phyloP scores from a whole-genome alignment of 1,140 invertebrate genomes.

The Pseudomyrmex dendroicus region DNA sequence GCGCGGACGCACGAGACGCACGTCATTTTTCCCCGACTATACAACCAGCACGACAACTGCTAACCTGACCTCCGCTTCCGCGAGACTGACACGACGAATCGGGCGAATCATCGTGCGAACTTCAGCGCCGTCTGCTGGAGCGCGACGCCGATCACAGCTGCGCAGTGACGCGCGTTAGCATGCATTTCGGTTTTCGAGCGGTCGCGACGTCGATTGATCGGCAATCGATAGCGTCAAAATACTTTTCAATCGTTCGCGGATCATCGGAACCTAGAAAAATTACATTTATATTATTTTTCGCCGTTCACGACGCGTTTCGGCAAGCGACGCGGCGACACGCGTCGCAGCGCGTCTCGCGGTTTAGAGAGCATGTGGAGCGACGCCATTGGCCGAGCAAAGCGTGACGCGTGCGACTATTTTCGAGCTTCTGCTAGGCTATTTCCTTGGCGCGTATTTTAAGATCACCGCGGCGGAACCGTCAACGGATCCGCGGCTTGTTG shows the following conservation, averaged over 20 bases:
- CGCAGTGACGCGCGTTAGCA: constrained; percentile 35
- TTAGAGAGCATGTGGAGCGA: constrained; percentile 83
- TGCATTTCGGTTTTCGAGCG: not conserved
- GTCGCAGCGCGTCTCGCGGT: constrained; percentile 20
- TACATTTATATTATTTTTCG: not conserved
- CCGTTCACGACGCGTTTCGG: not conserved
- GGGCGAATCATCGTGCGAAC: constrained; percentile 70
- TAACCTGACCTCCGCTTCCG: constrained; percentile 81
- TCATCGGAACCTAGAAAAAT: fast-evolving
- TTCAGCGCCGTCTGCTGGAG: constrained; percentile 67
- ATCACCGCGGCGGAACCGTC: constrained; percentile 79
- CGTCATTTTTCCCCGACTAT: constrained; percentile 86
- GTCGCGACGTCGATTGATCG: not conserved
- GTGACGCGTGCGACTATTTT: constrained; percentile 82
- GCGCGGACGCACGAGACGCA: constrained; percentile 85
- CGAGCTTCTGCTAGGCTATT: constrained; percentile 82
- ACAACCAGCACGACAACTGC: constrained; percentile 77
- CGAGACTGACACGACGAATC: constrained; percentile 74
- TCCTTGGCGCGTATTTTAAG: constrained; percentile 86
- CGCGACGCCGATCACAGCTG: constrained; percentile 39
- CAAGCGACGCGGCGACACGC: constrained; percentile 34
- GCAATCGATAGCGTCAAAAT: not conserved
- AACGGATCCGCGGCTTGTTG: constrained; percentile 65
- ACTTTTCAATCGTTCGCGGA: not conserved
- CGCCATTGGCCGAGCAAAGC: constrained; percentile 77